phyloP scores from a whole-genome alignment of 2,113 vertebrate species.

The Sceloporus tristichus region DNA sequence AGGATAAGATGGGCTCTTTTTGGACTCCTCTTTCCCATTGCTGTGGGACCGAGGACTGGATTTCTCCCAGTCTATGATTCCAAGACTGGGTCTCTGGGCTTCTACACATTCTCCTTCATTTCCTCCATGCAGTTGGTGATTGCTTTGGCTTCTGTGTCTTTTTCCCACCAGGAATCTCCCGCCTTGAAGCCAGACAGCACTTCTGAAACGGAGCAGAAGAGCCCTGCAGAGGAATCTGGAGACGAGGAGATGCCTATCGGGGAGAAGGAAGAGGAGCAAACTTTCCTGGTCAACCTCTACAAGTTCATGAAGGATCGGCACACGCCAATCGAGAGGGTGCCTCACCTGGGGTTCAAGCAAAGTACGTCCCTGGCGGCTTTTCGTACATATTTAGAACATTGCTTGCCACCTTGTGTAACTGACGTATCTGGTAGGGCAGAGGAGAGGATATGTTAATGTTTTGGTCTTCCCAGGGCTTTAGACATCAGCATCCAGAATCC shows the following conservation, averaged over 20 bases:
- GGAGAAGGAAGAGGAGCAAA: slow-evolving; percentile 85
- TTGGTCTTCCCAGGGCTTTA: too few relatives aligned
- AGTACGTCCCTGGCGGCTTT: slow-evolving; percentile 79
- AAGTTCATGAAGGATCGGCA: slow-evolving; percentile 92
- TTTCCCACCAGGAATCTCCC: slow-evolving; percentile 53
- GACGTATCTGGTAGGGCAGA: too few relatives aligned
- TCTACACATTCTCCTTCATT: background rate
- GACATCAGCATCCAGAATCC: too few relatives aligned
- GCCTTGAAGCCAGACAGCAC: background rate
- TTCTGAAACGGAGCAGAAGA: background rate
- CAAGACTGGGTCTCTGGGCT: too few relatives aligned
- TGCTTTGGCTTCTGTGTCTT: slow-evolving; percentile 22
- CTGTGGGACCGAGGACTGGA: background rate
- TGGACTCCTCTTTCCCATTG: background rate
- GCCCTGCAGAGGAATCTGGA: background rate
- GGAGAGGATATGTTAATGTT: too few relatives aligned
- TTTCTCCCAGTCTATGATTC: background rate
- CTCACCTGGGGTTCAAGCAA: slow-evolving; percentile 96
- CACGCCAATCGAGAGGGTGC: slow-evolving; percentile 94
- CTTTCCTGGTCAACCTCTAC: slow-evolving; percentile 88
- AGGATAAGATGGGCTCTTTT: too few relatives aligned
- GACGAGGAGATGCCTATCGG: slow-evolving; percentile 50
- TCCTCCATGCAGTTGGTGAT: fast-evolving
- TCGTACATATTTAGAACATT: background rate
- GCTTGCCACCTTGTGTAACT: too few relatives aligned